A percentile compares a stretch with the other conserved stretches of the same genome.
Conservation (phyloP, 2,797 vertebrate species). For the Muscicapa comitata region DNA sequence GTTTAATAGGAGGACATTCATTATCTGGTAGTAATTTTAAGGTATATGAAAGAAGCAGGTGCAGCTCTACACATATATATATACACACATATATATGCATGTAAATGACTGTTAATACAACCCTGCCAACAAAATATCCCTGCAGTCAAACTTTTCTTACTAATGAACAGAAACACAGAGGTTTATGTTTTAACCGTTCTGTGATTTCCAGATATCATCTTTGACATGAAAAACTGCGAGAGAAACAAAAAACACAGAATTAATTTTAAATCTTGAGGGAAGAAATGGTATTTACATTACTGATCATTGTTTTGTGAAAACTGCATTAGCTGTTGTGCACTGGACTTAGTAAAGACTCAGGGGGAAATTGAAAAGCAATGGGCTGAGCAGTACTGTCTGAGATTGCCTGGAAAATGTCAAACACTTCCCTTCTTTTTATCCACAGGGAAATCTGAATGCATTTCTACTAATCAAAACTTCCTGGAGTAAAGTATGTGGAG, state of each 20-base stretch:
- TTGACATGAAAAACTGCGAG: slow-evolving; percentile 40
- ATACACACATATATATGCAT: neutral
- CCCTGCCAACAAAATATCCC: slow-evolving; percentile 1
- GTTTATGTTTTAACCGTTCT: slow-evolving; percentile 11
- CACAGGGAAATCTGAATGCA: neutral
- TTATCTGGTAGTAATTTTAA: slow-evolving; percentile 29
- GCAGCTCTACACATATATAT: slow-evolving; percentile 17
- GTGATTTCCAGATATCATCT: slow-evolving; percentile 33
- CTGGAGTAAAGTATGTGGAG: neutral
- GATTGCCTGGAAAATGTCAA: slow-evolving; percentile 37
- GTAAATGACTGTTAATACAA: slow-evolving; percentile 22
- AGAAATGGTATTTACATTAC: slow-evolving; percentile 63
- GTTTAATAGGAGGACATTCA: slow-evolving; percentile 32
- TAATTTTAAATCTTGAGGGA: slow-evolving; percentile 29
- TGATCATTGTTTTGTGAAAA: slow-evolving; percentile 50
- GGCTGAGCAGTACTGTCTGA: neutral
- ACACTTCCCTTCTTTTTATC: neutral
- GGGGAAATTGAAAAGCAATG: neutral
- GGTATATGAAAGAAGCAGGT: slow-evolving; percentile 36
- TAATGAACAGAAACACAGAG: neutral
- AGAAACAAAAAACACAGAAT: slow-evolving; percentile 33
- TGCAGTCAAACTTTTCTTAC: neutral
- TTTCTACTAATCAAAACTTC: slow-evolving; percentile 33
- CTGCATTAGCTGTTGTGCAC: slow-evolving; percentile 8
- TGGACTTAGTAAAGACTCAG: slow-evolving; percentile 40